Evolutionary conservation across 2,888 invertebrate genomes (phyloP).

Genomic region (Mallateleia sp.): DNA sequence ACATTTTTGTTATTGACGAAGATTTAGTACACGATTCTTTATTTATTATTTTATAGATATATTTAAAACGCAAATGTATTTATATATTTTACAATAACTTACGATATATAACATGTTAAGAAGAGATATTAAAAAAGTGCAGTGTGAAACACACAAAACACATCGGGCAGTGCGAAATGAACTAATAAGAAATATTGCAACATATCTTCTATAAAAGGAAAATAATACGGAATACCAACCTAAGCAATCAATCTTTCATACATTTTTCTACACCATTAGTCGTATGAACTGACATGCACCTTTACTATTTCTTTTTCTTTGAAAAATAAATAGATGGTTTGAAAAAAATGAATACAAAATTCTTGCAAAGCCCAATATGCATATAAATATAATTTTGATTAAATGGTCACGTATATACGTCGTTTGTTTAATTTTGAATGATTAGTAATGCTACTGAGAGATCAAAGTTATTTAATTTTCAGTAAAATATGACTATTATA

Average conservation of each 20-base stretch:
- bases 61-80: too few species aligned
- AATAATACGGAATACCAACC: conserved; percentile 22
- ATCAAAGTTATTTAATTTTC: background rate
- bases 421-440: background rate
- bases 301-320: conserved; percentile 36
- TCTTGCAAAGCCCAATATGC: conserved; percentile 45
- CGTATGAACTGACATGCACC: conserved; percentile 88
- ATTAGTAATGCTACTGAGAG: background rate
- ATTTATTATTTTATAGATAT: too few species aligned
- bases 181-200: conserved; percentile 34
- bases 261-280: conserved; percentile 55
- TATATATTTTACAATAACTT: conserved; percentile 2
- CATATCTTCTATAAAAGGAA: conserved; percentile 10
- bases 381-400: background rate
- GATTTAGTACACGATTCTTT: too few species aligned
- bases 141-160: conserved; percentile 39
- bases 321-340: background rate
- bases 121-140: conserved; percentile 24
- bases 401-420: background rate
- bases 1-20: too few species aligned
- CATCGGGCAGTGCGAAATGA: conserved; percentile 55
- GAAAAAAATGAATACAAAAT: background rate
- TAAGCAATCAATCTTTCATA: conserved; percentile 40
- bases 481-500: background rate
- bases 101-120: conserved; percentile 6